Evolutionary conservation across 2,888 invertebrate genomes (phyloP).

Genomic region (Trissolcus brochymenae): DNA sequence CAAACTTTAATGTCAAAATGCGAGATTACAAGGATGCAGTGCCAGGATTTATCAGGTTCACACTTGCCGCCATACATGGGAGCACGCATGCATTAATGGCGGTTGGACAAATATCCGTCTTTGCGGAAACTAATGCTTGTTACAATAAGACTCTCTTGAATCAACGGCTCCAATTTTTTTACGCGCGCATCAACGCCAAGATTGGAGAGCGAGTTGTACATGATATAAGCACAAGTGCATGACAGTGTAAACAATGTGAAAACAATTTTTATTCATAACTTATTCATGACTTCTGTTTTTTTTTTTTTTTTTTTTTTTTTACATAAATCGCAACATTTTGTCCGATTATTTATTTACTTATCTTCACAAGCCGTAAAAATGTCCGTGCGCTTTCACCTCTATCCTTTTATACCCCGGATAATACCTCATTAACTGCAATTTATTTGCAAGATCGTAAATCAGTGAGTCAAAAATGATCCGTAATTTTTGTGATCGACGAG

Average conservation of each 20-base stretch:
- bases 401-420: conserved; percentile 27
- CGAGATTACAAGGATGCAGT: conserved; percentile 59
- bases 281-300: too few species aligned
- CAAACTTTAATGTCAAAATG: conserved; percentile 62
- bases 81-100: conserved; percentile 62
- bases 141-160: too few species aligned
- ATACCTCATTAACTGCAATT: conserved; percentile 55
- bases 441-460: conserved; percentile 54
- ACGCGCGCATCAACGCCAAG: too few species aligned
- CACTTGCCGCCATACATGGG: conserved; percentile 61
- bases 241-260: too few species aligned
- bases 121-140: conserved; percentile 49
- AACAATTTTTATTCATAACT: too few species aligned
- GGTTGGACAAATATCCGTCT: conserved; percentile 66
- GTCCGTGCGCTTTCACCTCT: conserved; percentile 36
- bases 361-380: conserved; percentile 15
- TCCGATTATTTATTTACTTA: conserved; percentile 17
- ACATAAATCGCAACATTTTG: conserved; percentile 21
- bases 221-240: too few species aligned
- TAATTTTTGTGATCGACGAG: conserved; percentile 50
- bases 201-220: too few species aligned
- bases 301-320: not conserved
- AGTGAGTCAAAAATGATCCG: conserved; percentile 47
- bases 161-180: too few species aligned
- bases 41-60: conserved; percentile 64